phyloP scores from a whole-genome alignment of 92 coral and sea anemone species.

The Blastomussa wellsi region DNA sequence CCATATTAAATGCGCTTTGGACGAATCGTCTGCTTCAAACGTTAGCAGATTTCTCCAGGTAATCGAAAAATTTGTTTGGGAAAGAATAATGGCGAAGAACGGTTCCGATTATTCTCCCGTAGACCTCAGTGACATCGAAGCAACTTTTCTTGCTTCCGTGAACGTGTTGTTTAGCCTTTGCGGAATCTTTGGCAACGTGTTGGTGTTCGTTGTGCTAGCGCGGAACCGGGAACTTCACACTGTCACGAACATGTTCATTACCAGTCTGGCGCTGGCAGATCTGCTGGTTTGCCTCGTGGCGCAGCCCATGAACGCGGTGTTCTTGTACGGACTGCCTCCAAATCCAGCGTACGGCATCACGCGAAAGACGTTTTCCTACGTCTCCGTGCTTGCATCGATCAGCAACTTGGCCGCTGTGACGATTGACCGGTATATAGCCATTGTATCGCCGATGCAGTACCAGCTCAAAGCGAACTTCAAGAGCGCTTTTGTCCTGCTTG shows the following conservation, averaged over 20 bases:
- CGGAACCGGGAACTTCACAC: conserved; percentile 72
- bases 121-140: conserved; percentile 11
- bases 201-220: conserved; percentile 68
- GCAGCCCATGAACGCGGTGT: conserved; percentile 89
- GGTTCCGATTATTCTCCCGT: neutral
- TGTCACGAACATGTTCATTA: conserved; percentile 77
- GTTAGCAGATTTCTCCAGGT: neutral
- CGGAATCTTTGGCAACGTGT: conserved; percentile 80
- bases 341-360: conserved; percentile 34
- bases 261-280: conserved; percentile 90
- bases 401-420: conserved; percentile 89
- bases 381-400: conserved; percentile 88
- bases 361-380: conserved; percentile 77
- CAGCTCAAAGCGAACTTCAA: conserved; percentile 60
- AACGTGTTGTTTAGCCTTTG: conserved; percentile 76
- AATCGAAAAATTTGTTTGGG: neutral
- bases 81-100: conserved; percentile 21
- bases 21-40: neutral
- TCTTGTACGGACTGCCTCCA: conserved; percentile 55
- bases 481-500: conserved; percentile 52
- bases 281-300: conserved; percentile 81
- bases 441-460: conserved; percentile 77
- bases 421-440: conserved; percentile 84
- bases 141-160: conserved; percentile 48
- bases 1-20: neutral